phyloP scores from a whole-genome alignment of 2,113 vertebrate genomes.

The Scortum barcoo region DNA sequence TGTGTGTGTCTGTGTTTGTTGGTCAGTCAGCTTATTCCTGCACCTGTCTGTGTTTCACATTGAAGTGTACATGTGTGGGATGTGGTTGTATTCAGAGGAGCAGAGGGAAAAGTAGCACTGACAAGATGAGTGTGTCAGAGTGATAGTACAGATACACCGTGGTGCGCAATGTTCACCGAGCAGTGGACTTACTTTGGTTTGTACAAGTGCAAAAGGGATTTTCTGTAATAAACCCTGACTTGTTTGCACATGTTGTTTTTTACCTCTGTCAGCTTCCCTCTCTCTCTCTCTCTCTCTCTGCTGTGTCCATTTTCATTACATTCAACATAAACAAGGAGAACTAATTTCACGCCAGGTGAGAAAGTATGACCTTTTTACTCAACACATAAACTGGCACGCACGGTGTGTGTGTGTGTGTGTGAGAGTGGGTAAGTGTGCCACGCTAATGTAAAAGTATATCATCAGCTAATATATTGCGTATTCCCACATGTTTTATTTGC shows the following conservation, averaged over 20 bases:
- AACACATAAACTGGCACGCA: no score
- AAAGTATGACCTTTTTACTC: slow-evolving; percentile 55
- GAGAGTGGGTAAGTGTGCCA: background rate
- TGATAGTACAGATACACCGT: slow-evolving; percentile 51
- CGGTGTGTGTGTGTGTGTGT: slow-evolving; percentile 11
- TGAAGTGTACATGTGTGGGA: slow-evolving; percentile 65
- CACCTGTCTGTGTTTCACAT: slow-evolving; percentile 63
- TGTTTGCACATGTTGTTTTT: slow-evolving; percentile 37
- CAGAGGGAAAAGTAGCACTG: slow-evolving; percentile 43
- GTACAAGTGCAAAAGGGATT: slow-evolving; percentile 47
- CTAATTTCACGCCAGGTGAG: slow-evolving; percentile 64
- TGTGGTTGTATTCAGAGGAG: slow-evolving; percentile 54
- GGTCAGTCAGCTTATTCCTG: slow-evolving; percentile 64
- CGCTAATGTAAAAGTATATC: slow-evolving; percentile 42
- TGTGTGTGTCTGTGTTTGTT: slow-evolving; percentile 27
- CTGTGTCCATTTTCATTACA: slow-evolving; percentile 58
- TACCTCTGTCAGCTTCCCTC: slow-evolving; percentile 7
- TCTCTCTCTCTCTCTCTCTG: background rate
- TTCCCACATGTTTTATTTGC: slow-evolving; percentile 31
- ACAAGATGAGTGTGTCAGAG: slow-evolving; percentile 68
- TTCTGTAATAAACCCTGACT: slow-evolving; percentile 53
- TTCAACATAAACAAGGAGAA: slow-evolving; percentile 63
- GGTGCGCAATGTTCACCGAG: slow-evolving; percentile 28
- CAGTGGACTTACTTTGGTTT: slow-evolving; percentile 48
- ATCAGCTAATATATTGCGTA: slow-evolving; percentile 33